These are phyloP conservation scores for Dipodomys stephensi DNA, from an alignment of 2,113 vertebrate genomes.

Conservation along the genomic window DNA sequence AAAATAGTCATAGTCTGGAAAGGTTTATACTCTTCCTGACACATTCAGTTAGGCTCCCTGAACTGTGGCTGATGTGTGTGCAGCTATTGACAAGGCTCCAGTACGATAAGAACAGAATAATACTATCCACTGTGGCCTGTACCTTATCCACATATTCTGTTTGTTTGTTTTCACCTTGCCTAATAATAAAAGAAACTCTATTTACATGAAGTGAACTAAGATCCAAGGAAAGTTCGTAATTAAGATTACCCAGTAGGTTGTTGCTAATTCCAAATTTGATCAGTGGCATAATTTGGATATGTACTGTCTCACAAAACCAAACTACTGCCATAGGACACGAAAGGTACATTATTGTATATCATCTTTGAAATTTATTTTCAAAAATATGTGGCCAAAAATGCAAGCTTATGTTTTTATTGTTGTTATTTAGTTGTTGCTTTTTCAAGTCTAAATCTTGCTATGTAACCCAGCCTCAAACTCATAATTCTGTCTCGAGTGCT, in stretches of 20 bases:
- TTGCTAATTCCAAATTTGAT: slow-evolving; percentile 30
- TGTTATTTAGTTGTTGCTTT: too few species aligned
- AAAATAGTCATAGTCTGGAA: neutral
- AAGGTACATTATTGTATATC: too few species aligned
- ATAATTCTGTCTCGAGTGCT: neutral
- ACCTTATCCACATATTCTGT: neutral
- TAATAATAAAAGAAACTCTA: neutral
- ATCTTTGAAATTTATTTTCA: neutral
- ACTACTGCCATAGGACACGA: neutral
- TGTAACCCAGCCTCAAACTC: too few species aligned
- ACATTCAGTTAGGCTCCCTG: neutral
- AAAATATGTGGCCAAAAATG: neutral
- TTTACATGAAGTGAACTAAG: neutral
- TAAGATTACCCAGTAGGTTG: neutral
- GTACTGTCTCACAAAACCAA: neutral
- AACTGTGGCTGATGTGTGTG: neutral
- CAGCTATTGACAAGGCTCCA: neutral
- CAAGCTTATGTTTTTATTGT: too few species aligned
- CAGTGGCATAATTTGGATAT: neutral
- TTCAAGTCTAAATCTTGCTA: too few species aligned
- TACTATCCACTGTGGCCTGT: neutral
- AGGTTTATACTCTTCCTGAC: neutral
- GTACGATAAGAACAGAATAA: neutral
- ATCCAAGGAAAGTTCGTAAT: neutral
- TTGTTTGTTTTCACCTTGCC: neutral